Base-by-base conservation (phyloP, 2,888 invertebrate genomes). In the Dromius quadrimaculatus region DNA sequence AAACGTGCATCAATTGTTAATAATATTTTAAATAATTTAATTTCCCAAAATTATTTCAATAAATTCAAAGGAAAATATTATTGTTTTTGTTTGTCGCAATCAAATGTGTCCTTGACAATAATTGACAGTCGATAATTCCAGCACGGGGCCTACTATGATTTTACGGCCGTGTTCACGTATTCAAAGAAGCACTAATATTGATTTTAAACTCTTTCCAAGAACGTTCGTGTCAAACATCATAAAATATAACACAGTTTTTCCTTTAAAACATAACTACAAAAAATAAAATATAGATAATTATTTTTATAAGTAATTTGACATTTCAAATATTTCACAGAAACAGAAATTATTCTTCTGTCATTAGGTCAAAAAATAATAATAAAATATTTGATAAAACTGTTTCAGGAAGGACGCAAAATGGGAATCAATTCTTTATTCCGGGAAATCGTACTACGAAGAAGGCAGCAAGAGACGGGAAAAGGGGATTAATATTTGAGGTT, bases 361-460 rank as follows among this genome's bases (percentile, higher is more conserved):
- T 11, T 15, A 2, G 2, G 15, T 41, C 4, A 41, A 41, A 13
- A 3, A 11, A 41, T 41, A 15, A 41, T 15, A 41, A 3, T 15
- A 41, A 3, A 15, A 41, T 15, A 28, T 28, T 11, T 11, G 41
- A 41, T 41, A n/a, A n/a, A n/a, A n/a, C n/a, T n/a, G 41, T 15
- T 41, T 41, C 2, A 2, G 15, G 41, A 41, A 41, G 41, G 41
- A 2, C 41, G 36, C 36, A 6, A 11, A 36, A 36, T 11, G 41
- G 15, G 15, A 41, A 41, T 41, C 41, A 15, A 41, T 41, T 41
- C 41, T 41, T 41, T 6, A 15, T 41, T 41, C 41, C 15, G 41
- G 13, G 41, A 41, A 41, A 15, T 6, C 41, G 41, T 41, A n/a
- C 13, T 41, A 41, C 41, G 4, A 13, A 15, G 41, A 41, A 41